Evolutionary conservation across 2,113 vertebrate species (phyloP), one percentile per base, ranked within the genome.

Genomic region (Pomatostomus ruficeps): DNA sequence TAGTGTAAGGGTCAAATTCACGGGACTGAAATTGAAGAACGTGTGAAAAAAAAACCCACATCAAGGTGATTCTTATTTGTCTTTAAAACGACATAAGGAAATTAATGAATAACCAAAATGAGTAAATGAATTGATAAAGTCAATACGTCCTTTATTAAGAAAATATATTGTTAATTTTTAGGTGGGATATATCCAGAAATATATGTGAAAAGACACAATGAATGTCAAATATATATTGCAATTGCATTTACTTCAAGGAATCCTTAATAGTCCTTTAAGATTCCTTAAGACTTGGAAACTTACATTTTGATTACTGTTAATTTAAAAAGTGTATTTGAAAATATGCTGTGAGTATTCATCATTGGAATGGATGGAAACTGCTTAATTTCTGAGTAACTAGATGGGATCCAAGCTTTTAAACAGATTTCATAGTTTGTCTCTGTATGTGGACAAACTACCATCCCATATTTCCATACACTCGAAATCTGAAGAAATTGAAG

Each of bases 1-100:
- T 24, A 40, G 5, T 3, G 0, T 51, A 43, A 63, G 0, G 1
- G 63, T 38, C 1, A 70, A 77, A 62, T 66, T 10, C 5, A 43
- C 4, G 12, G 22, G 18, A 51, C 3, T 49, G 16, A 61, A 59
- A 38, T 5, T 61, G 6, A n/a, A 61, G 7, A 68, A 28, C 6
- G 4, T 59, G 45, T 22, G 1, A 58, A 76, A 80, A 48, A 31
- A 42, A 17, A 20, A 7, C 6, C 16, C 38, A 52, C 18, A 40
- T 28, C 29, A 54, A 42, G 6, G 3, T 45, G 13, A 5, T 1
- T 70, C 2, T 36, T 81, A 38, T 31, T 58, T 73, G 14, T 40
- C 17, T 80, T 83, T 58, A 58, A 59, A 65, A 42, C 38, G 0
- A 9, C 9, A 21, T 38, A 26, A 26, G 59, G 9, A 83, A 90